phyloP scores from a whole-genome alignment of 2,888 invertebrate species.

The Drosophila demipolita region DNA sequence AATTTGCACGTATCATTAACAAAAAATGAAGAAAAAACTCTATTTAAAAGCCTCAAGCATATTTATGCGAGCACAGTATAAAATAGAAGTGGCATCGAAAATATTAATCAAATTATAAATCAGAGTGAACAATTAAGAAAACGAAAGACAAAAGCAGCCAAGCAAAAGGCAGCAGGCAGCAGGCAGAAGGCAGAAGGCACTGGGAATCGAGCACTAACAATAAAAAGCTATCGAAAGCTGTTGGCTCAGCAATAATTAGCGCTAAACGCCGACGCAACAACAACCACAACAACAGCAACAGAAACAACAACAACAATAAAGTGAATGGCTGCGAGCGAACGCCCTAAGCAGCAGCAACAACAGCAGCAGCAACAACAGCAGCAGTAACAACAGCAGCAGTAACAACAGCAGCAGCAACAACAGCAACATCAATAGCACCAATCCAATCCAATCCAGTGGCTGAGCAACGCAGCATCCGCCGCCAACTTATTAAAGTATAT shows the following conservation, averaged over 20 bases:
- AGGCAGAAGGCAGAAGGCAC: conserved; percentile 16
- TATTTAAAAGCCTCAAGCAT: conserved; percentile 1
- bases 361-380: neutral
- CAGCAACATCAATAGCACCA: conserved; percentile 37
- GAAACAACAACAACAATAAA: conserved; percentile 26
- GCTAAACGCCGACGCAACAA: conserved; percentile 68
- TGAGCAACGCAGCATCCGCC: conserved; percentile 67
- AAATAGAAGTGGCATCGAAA: conserved; percentile 24
- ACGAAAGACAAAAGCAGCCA: conserved; percentile 65
- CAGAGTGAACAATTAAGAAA: conserved; percentile 70
- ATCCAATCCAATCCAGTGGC: conserved; percentile 31
- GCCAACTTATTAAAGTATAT: conserved; percentile 80
- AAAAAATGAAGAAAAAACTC: conserved; percentile 13
- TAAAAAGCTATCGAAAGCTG: conserved; percentile 71
- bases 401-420: conserved; percentile 28
- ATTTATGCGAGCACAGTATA: conserved; percentile 1
- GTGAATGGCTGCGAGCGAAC: conserved; percentile 49
- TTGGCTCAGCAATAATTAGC: conserved; percentile 80
- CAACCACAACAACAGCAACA: conserved; percentile 31
- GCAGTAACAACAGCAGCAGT: conserved; percentile 20
- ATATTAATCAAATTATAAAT: conserved; percentile 78
- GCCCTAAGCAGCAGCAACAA: conserved; percentile 52
- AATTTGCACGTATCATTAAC: neutral
- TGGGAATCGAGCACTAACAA: conserved; percentile 38
- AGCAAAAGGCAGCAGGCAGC: conserved; percentile 42